Base-by-base conservation (phyloP, 2,797 vertebrate genomes). In the Cyclura pinguis region DNA sequence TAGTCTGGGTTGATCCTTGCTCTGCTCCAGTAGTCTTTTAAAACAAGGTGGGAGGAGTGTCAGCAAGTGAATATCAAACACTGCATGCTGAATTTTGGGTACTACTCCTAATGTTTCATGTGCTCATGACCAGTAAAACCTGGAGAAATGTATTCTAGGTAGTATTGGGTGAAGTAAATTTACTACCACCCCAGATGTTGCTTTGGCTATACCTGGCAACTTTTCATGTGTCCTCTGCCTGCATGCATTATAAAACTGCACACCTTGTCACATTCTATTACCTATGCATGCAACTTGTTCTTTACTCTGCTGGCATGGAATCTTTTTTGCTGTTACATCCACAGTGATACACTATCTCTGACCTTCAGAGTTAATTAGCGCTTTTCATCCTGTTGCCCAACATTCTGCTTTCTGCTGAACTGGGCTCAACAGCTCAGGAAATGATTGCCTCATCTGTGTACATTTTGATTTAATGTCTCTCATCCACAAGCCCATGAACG, bases 281-380 rank as follows among this genome's bases (percentile, higher is more conserved):
- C 91, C 81, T 86, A 22, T 29, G 83, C 0, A 14, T 0, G 80
- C 27, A 92, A 86, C 88, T 87, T 85, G 86, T 42, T 93, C 89
- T 89, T 88, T 35, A 7, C 90, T 47, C 3, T 14, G 84, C 87
- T 0, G 1, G 67, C 27, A 0, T 73, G 85, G 89, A 38, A 85
- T 83, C 73, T n/a, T n/a, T n/a, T 86, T 90, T 93, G 67, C 88
- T 83, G 93, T 88, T 93, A 85, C 1, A 1, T 90, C 85, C 82
- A 88, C 73, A 91, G 84, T 84, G 57, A 69, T n/a, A 76, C 73
- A 24, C 27, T 1, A 69, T 32, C 85, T 69, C 84, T 69, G 87
- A 95, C 93, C 95, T 93, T 93, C 93, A 91, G 55, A 42, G 80
- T 91, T 38, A 93, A 95, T 94, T 95, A 94, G 81, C 80, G 57